phyloP scores from a whole-genome alignment of 2,113 vertebrate genomes.

The Noturus placidus region DNA sequence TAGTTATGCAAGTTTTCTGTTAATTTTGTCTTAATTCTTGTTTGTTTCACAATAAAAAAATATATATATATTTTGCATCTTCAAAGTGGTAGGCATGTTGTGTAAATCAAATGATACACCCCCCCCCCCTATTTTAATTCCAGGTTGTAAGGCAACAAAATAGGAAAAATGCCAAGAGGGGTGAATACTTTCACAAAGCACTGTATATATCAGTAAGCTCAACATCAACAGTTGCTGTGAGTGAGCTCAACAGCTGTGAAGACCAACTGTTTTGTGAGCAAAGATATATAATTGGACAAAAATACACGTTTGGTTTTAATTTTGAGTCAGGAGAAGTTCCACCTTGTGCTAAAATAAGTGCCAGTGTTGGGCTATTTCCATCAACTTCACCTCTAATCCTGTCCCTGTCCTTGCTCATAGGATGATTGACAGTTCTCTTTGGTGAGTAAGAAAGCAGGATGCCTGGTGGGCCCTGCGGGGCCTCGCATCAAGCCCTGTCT shows the following conservation, averaged over 20 bases:
- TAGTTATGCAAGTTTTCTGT: too few relatives aligned
- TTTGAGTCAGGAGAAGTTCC: neutral
- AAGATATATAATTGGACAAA: slow-evolving; percentile 1
- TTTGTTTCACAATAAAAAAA: too few relatives aligned
- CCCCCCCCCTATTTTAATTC: too few relatives aligned
- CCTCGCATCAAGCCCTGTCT: slow-evolving; percentile 61
- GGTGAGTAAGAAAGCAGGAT: slow-evolving; percentile 61
- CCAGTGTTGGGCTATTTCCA: neutral
- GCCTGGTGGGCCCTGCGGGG: slow-evolving; percentile 66
- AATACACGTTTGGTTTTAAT: neutral
- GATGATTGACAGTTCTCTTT: slow-evolving; percentile 65
- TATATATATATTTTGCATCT: too few relatives aligned
- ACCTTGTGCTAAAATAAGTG: slow-evolving; percentile 11
- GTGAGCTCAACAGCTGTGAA: neutral
- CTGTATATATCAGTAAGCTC: neutral
- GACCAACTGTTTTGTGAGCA: neutral
- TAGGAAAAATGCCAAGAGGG: too few relatives aligned
- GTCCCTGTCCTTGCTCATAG: slow-evolving; percentile 47
- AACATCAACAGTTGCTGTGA: neutral
- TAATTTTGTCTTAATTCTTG: too few relatives aligned
- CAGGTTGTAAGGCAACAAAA: too few relatives aligned
- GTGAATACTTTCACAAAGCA: too few relatives aligned
- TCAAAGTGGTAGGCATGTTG: too few relatives aligned
- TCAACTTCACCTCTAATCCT: slow-evolving; percentile 28
- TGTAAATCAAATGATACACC: too few relatives aligned